Conservation (phyloP, 2,113 vertebrate genomes). For the Tetraodon nigroviridis region DNA sequence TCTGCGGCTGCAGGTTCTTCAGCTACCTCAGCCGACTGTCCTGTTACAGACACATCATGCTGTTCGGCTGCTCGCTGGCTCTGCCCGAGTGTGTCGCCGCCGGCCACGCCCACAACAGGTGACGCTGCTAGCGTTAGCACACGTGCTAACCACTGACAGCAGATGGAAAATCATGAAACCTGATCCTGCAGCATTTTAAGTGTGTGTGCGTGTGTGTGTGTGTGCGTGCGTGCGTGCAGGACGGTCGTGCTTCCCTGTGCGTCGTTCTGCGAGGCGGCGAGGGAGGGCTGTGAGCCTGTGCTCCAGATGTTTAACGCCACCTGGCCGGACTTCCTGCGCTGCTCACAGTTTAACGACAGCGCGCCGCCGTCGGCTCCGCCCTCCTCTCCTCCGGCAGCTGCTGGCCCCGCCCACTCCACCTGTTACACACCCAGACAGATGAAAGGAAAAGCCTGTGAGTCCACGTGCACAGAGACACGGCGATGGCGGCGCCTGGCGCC, state of each 20-base stretch:
- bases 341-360: conserved; percentile 85
- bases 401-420: conserved; percentile 13
- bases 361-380: conserved; percentile 41
- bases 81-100: conserved; percentile 84
- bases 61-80: conserved; percentile 92
- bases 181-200: no score
- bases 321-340: conserved; percentile 91
- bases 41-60: conserved; percentile 95
- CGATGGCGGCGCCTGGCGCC: no score
- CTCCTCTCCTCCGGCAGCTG: conserved; percentile 4
- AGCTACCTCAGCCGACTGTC: conserved; percentile 85
- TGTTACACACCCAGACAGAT: conserved; percentile 83
- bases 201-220: no score
- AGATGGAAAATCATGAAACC: no score
- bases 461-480: background rate
- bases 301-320: conserved; percentile 90
- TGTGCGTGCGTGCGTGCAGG: conserved; percentile 42
- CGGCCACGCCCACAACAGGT: conserved; percentile 51
- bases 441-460: conserved; percentile 80
- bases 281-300: conserved; percentile 88
- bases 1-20: conserved; percentile 82
- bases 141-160: no score
- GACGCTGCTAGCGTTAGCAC: background rate
- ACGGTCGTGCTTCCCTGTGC: conserved; percentile 80
- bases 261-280: conserved; percentile 90